Base-by-base conservation (phyloP, 2,888 invertebrate species). In the Pogonocherus hispidulus region DNA sequence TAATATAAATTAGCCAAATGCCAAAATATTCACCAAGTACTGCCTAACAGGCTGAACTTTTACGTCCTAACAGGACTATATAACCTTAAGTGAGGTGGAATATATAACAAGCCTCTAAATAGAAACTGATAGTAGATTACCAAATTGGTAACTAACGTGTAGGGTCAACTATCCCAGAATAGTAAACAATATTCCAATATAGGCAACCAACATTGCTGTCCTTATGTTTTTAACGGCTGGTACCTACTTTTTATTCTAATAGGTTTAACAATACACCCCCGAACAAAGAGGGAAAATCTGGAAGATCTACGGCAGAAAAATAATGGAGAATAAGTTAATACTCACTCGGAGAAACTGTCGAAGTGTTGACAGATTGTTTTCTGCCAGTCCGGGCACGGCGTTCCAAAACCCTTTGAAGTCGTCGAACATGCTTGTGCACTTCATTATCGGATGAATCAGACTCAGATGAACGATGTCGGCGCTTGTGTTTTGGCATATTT, bases 231-330 rank as follows among this genome's bases (percentile, higher is more conserved):
- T 16, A 47, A 14, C 16, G 14, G 8, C n/a, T n/a, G n/a, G n/a
- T n/a, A n/a, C n/a, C n/a, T n/a, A n/a, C n/a, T n/a, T n/a, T n/a
- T n/a, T n/a, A n/a, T n/a, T n/a, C 51, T 51, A 14, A 51, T 14
- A 4, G 11, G 2, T 51, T 51, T 8, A 51, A 51, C 11, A 18
- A 19, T 16, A 5, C n/a, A 3, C 22, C 14, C 51, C 23, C 51
- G 3, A 22, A 51, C 20, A 51, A 22, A 51, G 11, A 47, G 47
- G 18, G 9, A 16, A 16, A 3, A 16, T 20, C 11, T 22, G 3
- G 14, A 51, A 22, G 5, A 51, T 51, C 51, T 51, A 51, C 51
- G 51, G 22, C 51, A 51, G 51, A 51, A 3, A 47, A 47, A 47
- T 18, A 47, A 47, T 19, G 19, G 16, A 18, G 4, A 5, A 18